Evolutionary conservation across 2,113 vertebrate genomes (phyloP).

Genomic region (Psilopsiagon aurifrons): DNA sequence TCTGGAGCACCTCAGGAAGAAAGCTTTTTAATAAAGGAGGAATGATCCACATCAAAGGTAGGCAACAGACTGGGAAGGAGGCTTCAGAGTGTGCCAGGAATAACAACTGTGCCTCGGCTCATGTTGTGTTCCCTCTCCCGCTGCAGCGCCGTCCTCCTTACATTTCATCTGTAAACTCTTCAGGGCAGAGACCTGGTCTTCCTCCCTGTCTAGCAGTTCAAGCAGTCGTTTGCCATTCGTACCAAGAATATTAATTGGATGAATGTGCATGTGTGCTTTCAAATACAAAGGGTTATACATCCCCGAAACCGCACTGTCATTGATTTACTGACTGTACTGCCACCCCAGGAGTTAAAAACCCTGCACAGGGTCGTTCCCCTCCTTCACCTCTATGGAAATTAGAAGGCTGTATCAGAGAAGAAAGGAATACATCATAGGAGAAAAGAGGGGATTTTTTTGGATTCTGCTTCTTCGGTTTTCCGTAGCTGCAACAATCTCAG

Average conservation of each 20-base stretch:
- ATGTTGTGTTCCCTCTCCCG: neutral
- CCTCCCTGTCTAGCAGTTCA: neutral
- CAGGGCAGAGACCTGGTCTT: neutral
- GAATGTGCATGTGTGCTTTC: neutral
- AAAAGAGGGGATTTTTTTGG: neutral
- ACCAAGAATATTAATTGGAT: neutral
- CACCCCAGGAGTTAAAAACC: neutral
- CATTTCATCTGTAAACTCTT: constrained; percentile 16
- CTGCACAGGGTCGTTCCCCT: neutral
- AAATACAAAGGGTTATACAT: neutral
- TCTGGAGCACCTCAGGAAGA: neutral
- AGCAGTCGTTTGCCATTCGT: neutral
- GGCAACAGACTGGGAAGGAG: constrained; percentile 36
- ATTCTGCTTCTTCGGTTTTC: neutral
- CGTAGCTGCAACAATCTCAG: neutral
- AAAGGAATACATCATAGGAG: neutral
- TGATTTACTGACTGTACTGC: neutral
- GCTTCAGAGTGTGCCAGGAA: constrained; percentile 39
- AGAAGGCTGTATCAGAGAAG: neutral
- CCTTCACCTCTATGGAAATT: neutral
- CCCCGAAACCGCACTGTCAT: neutral
- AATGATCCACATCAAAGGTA: constrained; percentile 43
- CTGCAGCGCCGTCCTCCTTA: neutral
- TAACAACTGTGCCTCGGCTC: constrained; percentile 36
- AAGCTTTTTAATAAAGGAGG: constrained; percentile 11